Evolutionary conservation across 2,797 vertebrate genomes (phyloP), one percentile per base, ranked within the genome.

Genomic region (Siniperca scherzeri): DNA sequence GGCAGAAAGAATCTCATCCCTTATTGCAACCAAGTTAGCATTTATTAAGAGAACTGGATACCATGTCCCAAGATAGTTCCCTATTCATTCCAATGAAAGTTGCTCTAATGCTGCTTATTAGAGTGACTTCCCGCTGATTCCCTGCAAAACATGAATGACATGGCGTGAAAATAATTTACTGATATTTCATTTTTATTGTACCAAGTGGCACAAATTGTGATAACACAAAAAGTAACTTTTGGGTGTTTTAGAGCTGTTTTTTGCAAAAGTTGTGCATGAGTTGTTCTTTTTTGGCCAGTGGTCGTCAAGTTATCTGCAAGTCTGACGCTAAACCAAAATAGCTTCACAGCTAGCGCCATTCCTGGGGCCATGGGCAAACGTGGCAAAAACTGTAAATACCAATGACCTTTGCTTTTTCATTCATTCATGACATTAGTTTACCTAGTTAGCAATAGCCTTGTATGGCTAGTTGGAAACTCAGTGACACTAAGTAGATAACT

Each of bases 1-100:
- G 68, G 56, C 68, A 53, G 68, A 87, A 71, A 60, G 70, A 2
- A n/a, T 52, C 42, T 74, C 13, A 42, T 33, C 2, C 27, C 21
- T 83, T 64, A 48, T 12, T 14, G 27, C 17, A 77, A 50, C 30
- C 21, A n/a, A 17, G 13, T 14, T 19, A 50, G 8, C 33, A 25
- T 33, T 33, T 21, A 50, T 59, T 19, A 42, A 59, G 17, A 57
- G 40, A n/a, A 62, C 38, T 25, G 12, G 62, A 25, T 4, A 17
- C 27, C 19, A 5, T 13, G 30, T 38, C 53, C 8, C 6, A 21
- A 44, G 9, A 74, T 19, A 22, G 13, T 38, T 7, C 33, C 50
- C 67, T 9, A 5, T 38, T 69, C 7, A n/a, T 22, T 69, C 21
- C 6, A 8, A 7, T 71, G 36, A 33, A 55, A 42, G 42, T 27